These are phyloP conservation scores for Paedocypris sp. DNA, from an alignment of 2,113 vertebrate genomes.

Conservation along the genomic window DNA sequence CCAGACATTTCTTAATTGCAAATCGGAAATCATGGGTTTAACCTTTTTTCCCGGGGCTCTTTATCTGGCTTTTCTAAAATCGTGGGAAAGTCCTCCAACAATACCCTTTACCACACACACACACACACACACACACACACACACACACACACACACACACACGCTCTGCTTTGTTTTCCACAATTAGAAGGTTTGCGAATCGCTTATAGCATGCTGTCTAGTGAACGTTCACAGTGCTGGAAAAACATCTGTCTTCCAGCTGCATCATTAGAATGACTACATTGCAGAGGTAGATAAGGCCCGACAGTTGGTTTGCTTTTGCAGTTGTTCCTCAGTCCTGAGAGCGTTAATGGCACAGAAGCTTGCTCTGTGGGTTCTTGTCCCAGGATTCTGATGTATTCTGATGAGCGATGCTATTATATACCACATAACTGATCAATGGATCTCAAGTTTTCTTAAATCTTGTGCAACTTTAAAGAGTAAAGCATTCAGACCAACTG, in stretches of 20 bases:
- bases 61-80: too few species aligned
- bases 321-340: too few species aligned
- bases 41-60: too few species aligned
- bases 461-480: background rate
- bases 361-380: background rate
- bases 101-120: too few species aligned
- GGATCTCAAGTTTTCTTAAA: background rate
- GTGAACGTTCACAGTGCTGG: background rate
- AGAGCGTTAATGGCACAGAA: background rate
- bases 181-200: background rate
- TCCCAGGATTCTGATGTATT: background rate
- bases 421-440: slow-evolving; percentile 2
- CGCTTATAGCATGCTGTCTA: background rate
- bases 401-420: background rate
- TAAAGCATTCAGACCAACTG: background rate
- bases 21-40: too few species aligned
- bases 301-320: background rate
- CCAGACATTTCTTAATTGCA: too few species aligned
- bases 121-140: too few species aligned
- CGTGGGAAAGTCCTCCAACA: too few species aligned
- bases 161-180: background rate
- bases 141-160: too few species aligned
- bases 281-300: background rate
- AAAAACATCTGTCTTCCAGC: background rate
- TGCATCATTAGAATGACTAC: background rate